Evolutionary conservation across 1,140 invertebrate genomes (phyloP).

Genomic region (Rhagoletis zephyria): DNA sequence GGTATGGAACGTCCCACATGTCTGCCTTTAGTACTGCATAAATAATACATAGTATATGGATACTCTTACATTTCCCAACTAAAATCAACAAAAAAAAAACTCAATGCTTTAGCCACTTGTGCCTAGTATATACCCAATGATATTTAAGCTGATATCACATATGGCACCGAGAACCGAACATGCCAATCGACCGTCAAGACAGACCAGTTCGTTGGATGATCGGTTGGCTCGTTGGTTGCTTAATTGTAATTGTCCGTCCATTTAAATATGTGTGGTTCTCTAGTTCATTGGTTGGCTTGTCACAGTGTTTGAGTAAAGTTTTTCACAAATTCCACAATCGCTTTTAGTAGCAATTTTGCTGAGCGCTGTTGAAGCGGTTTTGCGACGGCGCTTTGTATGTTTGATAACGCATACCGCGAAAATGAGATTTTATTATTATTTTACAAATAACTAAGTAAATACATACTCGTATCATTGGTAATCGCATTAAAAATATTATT

Average conservation of each 20-base stretch:
- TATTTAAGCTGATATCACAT: slow-evolving; percentile 16
- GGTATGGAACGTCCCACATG: too few species aligned
- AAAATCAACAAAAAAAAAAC: not conserved
- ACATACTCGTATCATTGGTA: not conserved
- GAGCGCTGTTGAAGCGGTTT: slow-evolving; percentile 48
- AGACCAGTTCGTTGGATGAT: slow-evolving; percentile 28
- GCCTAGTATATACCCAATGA: not conserved
- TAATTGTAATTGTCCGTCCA: not conserved
- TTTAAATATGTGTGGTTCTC: not conserved
- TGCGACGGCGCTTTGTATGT: not conserved
- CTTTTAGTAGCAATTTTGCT: slow-evolving; percentile 32
- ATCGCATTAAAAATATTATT: not conserved
- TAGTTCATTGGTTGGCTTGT: slow-evolving; percentile 15
- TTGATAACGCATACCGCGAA: not conserved
- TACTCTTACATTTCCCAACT: too few species aligned
- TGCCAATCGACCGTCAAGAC: not conserved
- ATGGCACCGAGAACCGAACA: not conserved
- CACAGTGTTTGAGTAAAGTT: slow-evolving; percentile 30
- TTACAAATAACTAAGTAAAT: too few species aligned
- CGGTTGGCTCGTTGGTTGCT: slow-evolving; percentile 5
- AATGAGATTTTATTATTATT: not conserved
- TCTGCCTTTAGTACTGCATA: too few species aligned
- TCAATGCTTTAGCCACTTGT: not conserved
- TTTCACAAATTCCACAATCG: slow-evolving; percentile 26
- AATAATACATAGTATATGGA: too few species aligned